Evolutionary conservation across 1,140 invertebrate species (phyloP), one percentile per base, ranked within the genome.

Genomic region (Apocrypta bakeri): DNA sequence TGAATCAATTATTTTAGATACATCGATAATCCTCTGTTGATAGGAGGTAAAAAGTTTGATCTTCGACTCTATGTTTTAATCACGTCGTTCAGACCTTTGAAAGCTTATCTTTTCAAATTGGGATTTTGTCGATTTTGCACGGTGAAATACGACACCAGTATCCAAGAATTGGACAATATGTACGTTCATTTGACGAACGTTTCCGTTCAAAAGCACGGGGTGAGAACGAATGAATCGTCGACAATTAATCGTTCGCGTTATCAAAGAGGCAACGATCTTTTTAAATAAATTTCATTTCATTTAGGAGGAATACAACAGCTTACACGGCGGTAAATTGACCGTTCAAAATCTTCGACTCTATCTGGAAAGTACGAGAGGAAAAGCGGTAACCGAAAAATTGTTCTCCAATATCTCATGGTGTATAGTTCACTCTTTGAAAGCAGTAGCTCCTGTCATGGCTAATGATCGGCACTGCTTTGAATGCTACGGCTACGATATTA

Each of bases 251-350:
- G n/a, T n/a, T n/a, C n/a, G n/a, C n/a, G n/a, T n/a, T n/a, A n/a
- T n/a, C n/a, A n/a, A n/a, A n/a, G n/a, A n/a, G n/a, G n/a, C n/a
- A n/a, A n/a, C n/a, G n/a, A n/a, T 37, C 33, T 37, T 37, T 37
- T 37, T 27, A n/a, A 21, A 0, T 37, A 33, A n/a, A n/a, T 72
- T 21, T 25, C 7, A 12, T n/a, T n/a, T n/a, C 1, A 40, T 42
- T 69, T 78, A 97, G 96, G 96, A 97, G 21, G 98, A 99, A 88
- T 99, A 99, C 87, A 99, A 99, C 90, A 96, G 95, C 85, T 93
- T 98, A 76, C 98, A 99, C 87, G 98, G 98, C 6, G 98, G 98
- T 0, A 99, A 99, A 93, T 95, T 98, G 93, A 98, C 96, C 72
- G 95, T 99, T 4, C 95, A 98, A 88, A 98, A 98, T 93, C 92